Percentiles rank a stretch among this genome's conserved stretches.
Evolutionary conservation across 2,888 invertebrate species (phyloP).

Genomic region (Diaprepes abbreviatus): DNA sequence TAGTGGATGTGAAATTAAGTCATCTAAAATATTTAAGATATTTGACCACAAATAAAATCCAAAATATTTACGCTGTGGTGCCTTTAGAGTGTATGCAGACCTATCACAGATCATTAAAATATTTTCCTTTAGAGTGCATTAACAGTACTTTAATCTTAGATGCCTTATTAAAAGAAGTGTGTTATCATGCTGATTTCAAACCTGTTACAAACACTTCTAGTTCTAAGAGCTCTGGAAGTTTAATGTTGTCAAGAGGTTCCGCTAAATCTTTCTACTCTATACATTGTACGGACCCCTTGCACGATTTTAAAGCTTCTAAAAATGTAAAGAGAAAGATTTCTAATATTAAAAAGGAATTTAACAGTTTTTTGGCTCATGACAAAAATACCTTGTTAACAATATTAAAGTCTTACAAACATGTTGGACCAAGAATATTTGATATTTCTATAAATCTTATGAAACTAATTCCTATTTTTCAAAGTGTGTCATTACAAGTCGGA

Average conservation of each 20-base stretch:
- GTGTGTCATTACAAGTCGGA: conserved; percentile 17
- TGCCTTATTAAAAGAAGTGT: conserved; percentile 54
- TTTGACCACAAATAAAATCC: conserved; percentile 48
- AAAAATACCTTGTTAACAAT: conserved; percentile 51
- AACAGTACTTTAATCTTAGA: conserved; percentile 52
- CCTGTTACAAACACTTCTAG: conserved; percentile 16
- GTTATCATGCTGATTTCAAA: conserved; percentile 38
- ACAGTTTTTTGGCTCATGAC: conserved; percentile 50
- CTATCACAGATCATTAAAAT: conserved; percentile 52
- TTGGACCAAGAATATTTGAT: conserved; percentile 50
- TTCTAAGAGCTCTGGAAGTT: conserved; percentile 16
- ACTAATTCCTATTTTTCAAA: conserved; percentile 39
- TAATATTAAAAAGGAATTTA: not conserved
- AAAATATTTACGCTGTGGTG: conserved; percentile 42
- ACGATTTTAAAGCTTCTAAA: conserved; percentile 25
- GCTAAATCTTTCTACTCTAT: conserved; percentile 4
- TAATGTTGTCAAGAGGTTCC: conserved; percentile 1
- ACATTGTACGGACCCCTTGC: conserved; percentile 27
- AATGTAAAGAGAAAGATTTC: not conserved
- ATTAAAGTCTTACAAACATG: conserved; percentile 52
- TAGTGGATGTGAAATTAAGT: conserved; percentile 55
- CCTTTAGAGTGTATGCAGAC: conserved; percentile 48
- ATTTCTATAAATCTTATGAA: conserved; percentile 50
- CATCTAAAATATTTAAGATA: conserved; percentile 57
- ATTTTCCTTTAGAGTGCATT: conserved; percentile 52